phyloP scores from a whole-genome alignment of 1,140 invertebrate genomes.

The Hycleus cichorii region DNA sequence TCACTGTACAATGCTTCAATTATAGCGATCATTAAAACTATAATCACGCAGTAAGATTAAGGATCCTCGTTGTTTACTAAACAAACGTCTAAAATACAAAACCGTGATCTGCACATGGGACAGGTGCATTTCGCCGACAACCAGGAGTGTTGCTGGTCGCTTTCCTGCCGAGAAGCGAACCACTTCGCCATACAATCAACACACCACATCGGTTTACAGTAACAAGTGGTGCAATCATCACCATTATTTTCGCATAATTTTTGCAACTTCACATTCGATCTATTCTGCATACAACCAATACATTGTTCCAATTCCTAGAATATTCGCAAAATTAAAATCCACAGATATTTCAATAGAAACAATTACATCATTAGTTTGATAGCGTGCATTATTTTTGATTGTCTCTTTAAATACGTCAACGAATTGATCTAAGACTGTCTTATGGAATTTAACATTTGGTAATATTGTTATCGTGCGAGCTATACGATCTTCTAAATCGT shows the following conservation, averaged over 20 bases:
- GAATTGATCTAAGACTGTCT: constrained; percentile 74
- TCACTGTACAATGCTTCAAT: too few species aligned
- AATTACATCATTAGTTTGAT: constrained; percentile 43
- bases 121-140: constrained; percentile 78
- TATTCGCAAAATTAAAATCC: not conserved
- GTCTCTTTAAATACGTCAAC: constrained; percentile 73
- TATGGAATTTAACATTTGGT: constrained; percentile 70
- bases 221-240: constrained; percentile 50
- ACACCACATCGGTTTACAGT: constrained; percentile 86
- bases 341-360: not conserved
- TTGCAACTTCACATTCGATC: constrained; percentile 72
- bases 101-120: constrained; percentile 77
- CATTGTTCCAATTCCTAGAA: constrained; percentile 70
- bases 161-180: constrained; percentile 80
- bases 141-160: constrained; percentile 67
- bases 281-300: constrained; percentile 78
- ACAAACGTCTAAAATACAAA: constrained; percentile 80
- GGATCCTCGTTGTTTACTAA: not conserved
- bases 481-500: constrained; percentile 71
- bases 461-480: constrained; percentile 64
- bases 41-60: too few species aligned
- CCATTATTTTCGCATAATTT: constrained; percentile 54
- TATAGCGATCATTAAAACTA: too few species aligned
- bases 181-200: constrained; percentile 78
- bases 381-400: constrained; percentile 63